Evolutionary conservation across 2,113 vertebrate species (phyloP).

Genomic region (Anhinga anhinga): DNA sequence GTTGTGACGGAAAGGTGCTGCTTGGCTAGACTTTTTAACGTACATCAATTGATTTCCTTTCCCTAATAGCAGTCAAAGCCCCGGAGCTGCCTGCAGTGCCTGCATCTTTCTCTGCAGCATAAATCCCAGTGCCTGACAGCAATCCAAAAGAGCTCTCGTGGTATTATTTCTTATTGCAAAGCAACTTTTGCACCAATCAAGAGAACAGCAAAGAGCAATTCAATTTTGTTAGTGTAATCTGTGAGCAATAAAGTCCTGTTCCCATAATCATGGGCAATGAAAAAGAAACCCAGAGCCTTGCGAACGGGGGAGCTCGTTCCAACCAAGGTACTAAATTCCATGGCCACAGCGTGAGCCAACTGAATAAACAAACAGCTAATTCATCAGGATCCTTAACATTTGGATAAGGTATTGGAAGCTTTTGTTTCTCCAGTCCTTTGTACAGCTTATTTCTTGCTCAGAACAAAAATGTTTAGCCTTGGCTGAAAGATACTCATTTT

Average conservation of each 20-base stretch:
- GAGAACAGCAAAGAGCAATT: neutral
- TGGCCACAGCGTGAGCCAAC: neutral
- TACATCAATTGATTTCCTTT: neutral
- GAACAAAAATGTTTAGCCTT: neutral
- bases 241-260: conserved; percentile 9
- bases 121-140: neutral
- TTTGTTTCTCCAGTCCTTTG: neutral
- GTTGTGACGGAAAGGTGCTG: neutral
- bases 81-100: neutral
- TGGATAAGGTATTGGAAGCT: neutral
- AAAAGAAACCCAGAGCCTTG: neutral
- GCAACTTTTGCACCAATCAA: neutral
- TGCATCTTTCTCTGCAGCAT: neutral
- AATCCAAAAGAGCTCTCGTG: neutral
- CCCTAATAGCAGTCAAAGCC: neutral
- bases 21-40: neutral
- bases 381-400: neutral
- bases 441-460: neutral
- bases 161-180: neutral
- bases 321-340: conserved; percentile 10
- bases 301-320: neutral
- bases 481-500: neutral
- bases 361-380: conserved; percentile 39
- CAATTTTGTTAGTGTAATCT: neutral
- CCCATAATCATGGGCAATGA: neutral